Evolutionary conservation across 1,140 invertebrate genomes (phyloP), one percentile per base, ranked within the genome.

Genomic region (Chrysopa pallens): DNA sequence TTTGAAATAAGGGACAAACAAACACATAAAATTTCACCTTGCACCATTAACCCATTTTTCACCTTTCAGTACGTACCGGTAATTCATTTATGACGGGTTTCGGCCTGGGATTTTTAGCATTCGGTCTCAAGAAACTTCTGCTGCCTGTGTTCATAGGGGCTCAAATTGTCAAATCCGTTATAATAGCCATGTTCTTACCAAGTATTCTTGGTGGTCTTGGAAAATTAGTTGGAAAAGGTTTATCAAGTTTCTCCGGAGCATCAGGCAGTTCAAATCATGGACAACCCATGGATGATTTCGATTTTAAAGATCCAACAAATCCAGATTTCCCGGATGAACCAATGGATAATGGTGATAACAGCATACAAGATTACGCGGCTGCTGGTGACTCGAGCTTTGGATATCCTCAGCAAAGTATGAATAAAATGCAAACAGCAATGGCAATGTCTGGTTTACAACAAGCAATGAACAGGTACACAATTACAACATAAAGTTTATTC

Each of bases 171-270:
- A 87, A 86, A 59, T 82, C 79, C 13, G 68, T 85, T 8, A 60
- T 86, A 6, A 69, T 87, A 5, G 82, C 81, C 7, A 73, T 86
- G 58, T 84, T 87, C 59, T 62, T 87, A 50, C 84, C 84, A 1
- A 82, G 78, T 42, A 77, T 87, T 36, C 70, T 87, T 41, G 80
- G 82, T 39, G 80, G 79, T 50, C 69, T 86, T 40, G 81, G 81
- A 39, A 84, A 84, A 59, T 71, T 86, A 36, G 71, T 85, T 38
- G 81, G 81, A 28, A 86, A 86, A 72, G 81, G 78, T 12, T 46
- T 62, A 17, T 65, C 63, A 6, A 56, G 58, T 14, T 59, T 58
- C 12, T 55, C 59, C 47, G 67, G 68, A 12, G 60, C 70, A 11
- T 67, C 69, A 6, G 61, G 64, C 61, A 67, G 54, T 51, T 65